Conservation (phyloP, 2,888 invertebrate species). For the Cephalotes varians region DNA sequence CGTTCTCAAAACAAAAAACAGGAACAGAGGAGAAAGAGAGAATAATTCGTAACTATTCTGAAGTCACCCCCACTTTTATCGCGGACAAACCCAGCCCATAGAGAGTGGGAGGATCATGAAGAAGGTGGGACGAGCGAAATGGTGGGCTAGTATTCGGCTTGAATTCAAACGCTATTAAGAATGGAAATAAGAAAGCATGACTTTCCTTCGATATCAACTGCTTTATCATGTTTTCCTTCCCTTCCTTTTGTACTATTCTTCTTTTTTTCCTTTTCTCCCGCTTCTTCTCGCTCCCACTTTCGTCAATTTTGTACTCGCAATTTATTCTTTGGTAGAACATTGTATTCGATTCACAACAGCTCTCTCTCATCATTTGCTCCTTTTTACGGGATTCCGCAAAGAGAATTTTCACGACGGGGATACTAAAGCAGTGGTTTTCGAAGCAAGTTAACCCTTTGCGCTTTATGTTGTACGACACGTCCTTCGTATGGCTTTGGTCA, state of each 20-base stretch:
- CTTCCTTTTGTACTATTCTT: neutral
- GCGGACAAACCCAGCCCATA: conserved; percentile 55
- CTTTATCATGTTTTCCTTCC: neutral
- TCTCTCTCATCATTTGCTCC: conserved; percentile 57
- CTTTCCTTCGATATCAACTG: conserved; percentile 65
- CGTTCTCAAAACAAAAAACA: no score
- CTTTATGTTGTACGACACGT: no score
- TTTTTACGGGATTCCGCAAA: conserved; percentile 28
- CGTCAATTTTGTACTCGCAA: conserved; percentile 28
- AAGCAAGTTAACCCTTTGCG: conserved; percentile 14
- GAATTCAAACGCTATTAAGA: conserved; percentile 72
- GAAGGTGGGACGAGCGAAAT: conserved; percentile 68
- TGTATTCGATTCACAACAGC: conserved; percentile 46
- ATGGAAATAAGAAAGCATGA: conserved; percentile 73
- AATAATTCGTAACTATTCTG: conserved; percentile 36
- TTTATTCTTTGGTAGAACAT: conserved; percentile 53
- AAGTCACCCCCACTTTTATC: conserved; percentile 40
- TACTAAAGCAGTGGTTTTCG: conserved; percentile 7
- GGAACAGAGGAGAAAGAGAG: neutral
- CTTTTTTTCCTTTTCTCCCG: neutral
- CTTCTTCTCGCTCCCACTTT: conserved; percentile 47
- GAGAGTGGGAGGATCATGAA: conserved; percentile 53
- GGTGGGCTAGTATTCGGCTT: conserved; percentile 66
- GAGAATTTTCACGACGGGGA: conserved; percentile 12
- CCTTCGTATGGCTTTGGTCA: no score